These are phyloP conservation scores for Eurystomus gularis DNA, from an alignment of 2,113 vertebrate genomes.

Conservation along the genomic window DNA sequence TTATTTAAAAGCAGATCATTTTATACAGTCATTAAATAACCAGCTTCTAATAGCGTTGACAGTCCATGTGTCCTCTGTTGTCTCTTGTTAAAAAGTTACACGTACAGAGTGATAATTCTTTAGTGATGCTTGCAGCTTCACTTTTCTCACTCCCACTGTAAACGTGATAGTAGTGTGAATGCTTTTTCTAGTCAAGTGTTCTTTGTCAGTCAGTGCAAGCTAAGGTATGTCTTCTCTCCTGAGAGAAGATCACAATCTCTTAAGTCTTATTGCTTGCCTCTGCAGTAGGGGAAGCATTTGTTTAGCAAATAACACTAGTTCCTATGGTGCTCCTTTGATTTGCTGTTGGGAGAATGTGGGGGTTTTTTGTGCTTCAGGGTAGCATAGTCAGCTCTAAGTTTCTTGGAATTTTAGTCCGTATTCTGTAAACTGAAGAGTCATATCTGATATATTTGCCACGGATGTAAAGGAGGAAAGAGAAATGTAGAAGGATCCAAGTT, in stretches of 20 bases:
- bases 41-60: fast-evolving
- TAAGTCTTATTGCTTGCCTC: not conserved
- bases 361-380: not conserved
- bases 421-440: not conserved
- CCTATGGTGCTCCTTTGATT: not conserved
- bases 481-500: not conserved
- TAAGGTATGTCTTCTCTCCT: not conserved
- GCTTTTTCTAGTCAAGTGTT: not conserved
- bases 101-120: not conserved
- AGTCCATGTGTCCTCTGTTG: not conserved
- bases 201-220: not conserved
- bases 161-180: slow-evolving; percentile 29
- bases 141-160: slow-evolving; percentile 49
- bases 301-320: not conserved
- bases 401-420: not conserved
- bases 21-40: not conserved
- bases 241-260: not conserved
- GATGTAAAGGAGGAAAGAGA: not conserved
- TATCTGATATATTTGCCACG: not conserved
- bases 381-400: not conserved
- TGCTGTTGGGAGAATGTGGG: not conserved
- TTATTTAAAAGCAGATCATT: not conserved
- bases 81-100: not conserved
- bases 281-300: not conserved
- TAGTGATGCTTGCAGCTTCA: not conserved